phyloP scores from a whole-genome alignment of 2,113 vertebrate genomes.

The Cyphomyrus plagiostoma region DNA sequence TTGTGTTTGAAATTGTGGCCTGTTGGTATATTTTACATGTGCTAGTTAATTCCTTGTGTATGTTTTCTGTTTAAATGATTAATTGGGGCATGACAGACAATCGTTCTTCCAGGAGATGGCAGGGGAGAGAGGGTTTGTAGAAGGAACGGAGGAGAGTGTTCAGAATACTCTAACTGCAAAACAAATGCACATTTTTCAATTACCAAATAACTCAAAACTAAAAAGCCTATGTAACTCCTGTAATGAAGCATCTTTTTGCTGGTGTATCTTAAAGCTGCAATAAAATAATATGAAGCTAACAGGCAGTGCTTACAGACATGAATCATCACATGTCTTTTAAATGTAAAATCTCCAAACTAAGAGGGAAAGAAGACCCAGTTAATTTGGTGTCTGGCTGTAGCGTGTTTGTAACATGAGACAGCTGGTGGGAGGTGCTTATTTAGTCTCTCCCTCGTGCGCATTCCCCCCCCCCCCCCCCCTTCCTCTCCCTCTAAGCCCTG shows the following conservation, averaged over 20 bases:
- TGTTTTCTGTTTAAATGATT: neutral
- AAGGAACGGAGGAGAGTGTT: neutral
- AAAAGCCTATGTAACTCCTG: neutral
- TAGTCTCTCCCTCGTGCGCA: constrained; percentile 9
- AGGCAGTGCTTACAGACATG: neutral
- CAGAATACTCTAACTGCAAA: neutral
- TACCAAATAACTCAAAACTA: neutral
- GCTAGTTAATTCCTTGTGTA: neutral
- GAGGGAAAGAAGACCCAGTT: neutral
- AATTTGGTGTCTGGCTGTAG: constrained; percentile 4
- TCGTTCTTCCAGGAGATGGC: neutral
- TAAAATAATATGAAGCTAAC: neutral
- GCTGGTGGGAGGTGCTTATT: constrained; percentile 27
- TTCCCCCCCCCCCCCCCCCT: neutral
- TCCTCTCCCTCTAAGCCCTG: constrained; percentile 20
- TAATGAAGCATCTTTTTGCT: neutral
- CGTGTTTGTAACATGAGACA: neutral
- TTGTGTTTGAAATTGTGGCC: neutral
- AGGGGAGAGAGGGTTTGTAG: neutral
- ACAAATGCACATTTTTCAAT: neutral
- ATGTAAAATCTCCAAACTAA: neutral
- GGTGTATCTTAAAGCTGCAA: neutral
- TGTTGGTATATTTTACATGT: neutral
- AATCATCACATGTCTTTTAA: neutral
- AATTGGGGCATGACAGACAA: neutral